A percentile compares a stretch with the other conserved stretches of the same genome.
Conservation (phyloP, 2,113 vertebrate genomes). For the Bubo scandiacus region DNA sequence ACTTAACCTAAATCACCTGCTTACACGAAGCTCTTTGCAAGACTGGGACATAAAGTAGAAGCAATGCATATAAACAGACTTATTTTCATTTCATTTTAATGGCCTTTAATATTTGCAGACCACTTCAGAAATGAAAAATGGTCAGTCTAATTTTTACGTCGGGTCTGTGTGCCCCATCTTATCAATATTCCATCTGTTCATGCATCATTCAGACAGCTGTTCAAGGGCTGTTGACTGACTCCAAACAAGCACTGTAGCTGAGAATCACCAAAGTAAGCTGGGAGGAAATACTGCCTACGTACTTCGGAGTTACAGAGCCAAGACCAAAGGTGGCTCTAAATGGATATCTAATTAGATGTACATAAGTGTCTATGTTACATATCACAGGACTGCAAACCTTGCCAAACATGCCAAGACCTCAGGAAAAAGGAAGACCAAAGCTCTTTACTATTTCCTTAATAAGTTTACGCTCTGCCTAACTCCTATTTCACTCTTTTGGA, state of each 20-base stretch:
- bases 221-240: neutral
- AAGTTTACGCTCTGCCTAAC: neutral
- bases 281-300: neutral
- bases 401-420: neutral
- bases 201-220: neutral
- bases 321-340: neutral
- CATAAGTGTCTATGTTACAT: neutral
- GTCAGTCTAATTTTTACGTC: neutral
- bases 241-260: neutral
- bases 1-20: neutral
- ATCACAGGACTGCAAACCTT: neutral
- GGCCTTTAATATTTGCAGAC: neutral
- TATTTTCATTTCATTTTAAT: slow-evolving; percentile 3
- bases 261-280: neutral
- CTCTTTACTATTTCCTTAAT: neutral
- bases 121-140: neutral
- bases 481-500: neutral
- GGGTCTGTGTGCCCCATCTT: neutral
- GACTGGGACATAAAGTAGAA: neutral
- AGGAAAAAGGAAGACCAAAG: neutral
- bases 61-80: neutral
- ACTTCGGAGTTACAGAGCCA: neutral
- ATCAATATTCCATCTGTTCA: neutral
- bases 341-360: neutral
- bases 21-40: neutral